Base-by-base conservation (phyloP, 2,888 invertebrate species). In the Dorcus hopei region DNA sequence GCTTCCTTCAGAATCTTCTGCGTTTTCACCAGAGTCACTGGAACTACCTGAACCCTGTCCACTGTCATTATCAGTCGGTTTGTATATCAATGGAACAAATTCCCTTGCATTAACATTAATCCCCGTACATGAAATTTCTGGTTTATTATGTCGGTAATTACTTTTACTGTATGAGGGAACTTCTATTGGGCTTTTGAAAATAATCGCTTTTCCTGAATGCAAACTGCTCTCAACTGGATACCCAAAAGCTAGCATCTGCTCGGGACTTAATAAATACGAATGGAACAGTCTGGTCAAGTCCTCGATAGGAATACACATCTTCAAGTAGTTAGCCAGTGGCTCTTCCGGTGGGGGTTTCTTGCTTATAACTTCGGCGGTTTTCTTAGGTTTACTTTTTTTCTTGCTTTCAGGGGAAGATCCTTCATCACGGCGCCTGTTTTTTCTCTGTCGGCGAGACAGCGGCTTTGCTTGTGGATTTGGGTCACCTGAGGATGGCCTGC, bases 61-160 rank as follows among this genome's bases (percentile, higher is more conserved):
- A 49, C 67, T 66, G 38, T 61, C 62, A 38, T 64, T 53, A n/a
- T 50, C 64, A 16, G 49, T 59, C 14, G 16, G 19, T 9, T 48
- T 50, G 8, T 56, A 56, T 26, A 41, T 65, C 19, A 65, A 66
- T 4, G 88, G 88, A 42, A 88, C 83, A 69, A 88, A 88, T 71
- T 86, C 88, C 26, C 82, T 82, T 9, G 88, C 88, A 72, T 88
- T 87, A 26, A 84, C 87, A 70, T 89, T 87, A 72, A 87, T 83
- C 33, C 55, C 50, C 11, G 50, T 57, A n/a, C 50, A 47, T 16
- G 14, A 33, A n/a, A 41, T 54, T 9, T 54, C 53, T 14, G 53
- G 49, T 9, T 51, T 62, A 23, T 40, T 59, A 39, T 53, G 39
- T 39, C 52, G 49, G 33, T 59, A 56, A 23, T 53, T 51, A 39